Evolutionary conservation across 1,140 invertebrate genomes (phyloP), one percentile per base, ranked within the genome.

Genomic region (Acromyrmex echinatior): DNA sequence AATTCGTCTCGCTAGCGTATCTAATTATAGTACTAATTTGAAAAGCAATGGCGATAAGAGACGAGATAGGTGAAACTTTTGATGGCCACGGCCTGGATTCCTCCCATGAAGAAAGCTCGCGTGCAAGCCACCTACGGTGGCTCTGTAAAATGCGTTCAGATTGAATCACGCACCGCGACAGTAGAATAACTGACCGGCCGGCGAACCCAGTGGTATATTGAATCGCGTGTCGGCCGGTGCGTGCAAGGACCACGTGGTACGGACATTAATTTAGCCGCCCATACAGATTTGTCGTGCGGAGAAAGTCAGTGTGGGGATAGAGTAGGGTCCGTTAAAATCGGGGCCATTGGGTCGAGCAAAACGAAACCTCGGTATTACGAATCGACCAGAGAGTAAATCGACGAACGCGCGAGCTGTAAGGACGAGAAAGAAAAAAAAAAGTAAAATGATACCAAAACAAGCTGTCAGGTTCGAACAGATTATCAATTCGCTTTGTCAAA

Each of bases 251-350:
- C 90, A 91, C 86, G 82, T 71, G 76, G 49, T 45, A 25, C 53
- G 88, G 93, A 93, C 93, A 93, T 94, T 94, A 92, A 91, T 94
- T 93, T 93, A 87, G 78, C 92, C 68, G 92, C 88, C 80, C 79
- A 91, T 91, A 93, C 88, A 92, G 92, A 93, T 94, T 86, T 88
- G 87, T 92, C 87, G 90, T 86, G 63, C 51, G 65, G n/a, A n/a
- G 39, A 53, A 21, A 18, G 62, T 80, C 65, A 31, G 49, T n/a
- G 68, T 56, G 25, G 12, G 39, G 39, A 3, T 14, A 31, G 31
- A 1, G 21, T 71, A 62, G 51, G 82, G 25, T 78, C 31, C 70
- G 62, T 65, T 85, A 74, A 82, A 88, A 90, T 91, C 74, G 73
- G 58, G 89, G 90, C 73, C 84, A 91, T 58, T 60, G 73, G 90